Percentiles rank a stretch among this genome's conserved stretches.
These are phyloP conservation scores for Tenebrio molitor DNA, from an alignment of 1,140 invertebrate genomes.

Conservation along the genomic window DNA sequence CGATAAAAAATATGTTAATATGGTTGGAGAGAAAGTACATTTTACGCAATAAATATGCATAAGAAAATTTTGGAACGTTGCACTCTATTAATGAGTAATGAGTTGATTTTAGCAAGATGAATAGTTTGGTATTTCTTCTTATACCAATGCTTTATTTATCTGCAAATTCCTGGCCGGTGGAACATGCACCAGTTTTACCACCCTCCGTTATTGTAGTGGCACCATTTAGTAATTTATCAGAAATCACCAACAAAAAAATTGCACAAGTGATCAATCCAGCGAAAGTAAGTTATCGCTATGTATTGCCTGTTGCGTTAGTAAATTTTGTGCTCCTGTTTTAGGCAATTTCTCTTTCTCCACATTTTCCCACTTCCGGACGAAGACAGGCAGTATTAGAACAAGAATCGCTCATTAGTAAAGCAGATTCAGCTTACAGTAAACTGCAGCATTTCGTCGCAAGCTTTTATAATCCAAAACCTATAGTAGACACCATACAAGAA, in stretches of 20 bases:
- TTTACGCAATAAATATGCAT: too few relatives aligned
- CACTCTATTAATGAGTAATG: too few relatives aligned
- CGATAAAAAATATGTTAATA: too few relatives aligned
- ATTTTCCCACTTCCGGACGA: conserved; percentile 59
- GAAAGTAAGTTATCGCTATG: conserved; percentile 48
- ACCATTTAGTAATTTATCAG: conserved; percentile 52
- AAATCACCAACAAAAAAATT: conserved; percentile 49
- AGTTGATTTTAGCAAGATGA: too few relatives aligned
- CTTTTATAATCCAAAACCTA: conserved; percentile 72
- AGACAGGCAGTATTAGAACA: conserved; percentile 58
- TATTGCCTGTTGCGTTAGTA: background rate
- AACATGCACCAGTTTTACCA: conserved; percentile 8
- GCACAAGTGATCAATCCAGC: conserved; percentile 38
- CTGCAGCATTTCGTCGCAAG: conserved; percentile 67
- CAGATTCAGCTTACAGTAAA: conserved; percentile 66
- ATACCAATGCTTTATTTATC: too few relatives aligned
- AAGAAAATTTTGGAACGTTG: too few relatives aligned
- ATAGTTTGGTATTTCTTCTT: too few relatives aligned
- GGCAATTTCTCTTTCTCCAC: conserved; percentile 48
- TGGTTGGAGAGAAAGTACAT: too few relatives aligned
- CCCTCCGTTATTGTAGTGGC: background rate
- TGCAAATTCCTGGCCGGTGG: background rate
- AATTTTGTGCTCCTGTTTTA: conserved; percentile 43
- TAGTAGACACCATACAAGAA: conserved; percentile 78
- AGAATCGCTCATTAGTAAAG: conserved; percentile 57